Conservation (phyloP, 2,888 invertebrate species). For the Melieria picta region DNA sequence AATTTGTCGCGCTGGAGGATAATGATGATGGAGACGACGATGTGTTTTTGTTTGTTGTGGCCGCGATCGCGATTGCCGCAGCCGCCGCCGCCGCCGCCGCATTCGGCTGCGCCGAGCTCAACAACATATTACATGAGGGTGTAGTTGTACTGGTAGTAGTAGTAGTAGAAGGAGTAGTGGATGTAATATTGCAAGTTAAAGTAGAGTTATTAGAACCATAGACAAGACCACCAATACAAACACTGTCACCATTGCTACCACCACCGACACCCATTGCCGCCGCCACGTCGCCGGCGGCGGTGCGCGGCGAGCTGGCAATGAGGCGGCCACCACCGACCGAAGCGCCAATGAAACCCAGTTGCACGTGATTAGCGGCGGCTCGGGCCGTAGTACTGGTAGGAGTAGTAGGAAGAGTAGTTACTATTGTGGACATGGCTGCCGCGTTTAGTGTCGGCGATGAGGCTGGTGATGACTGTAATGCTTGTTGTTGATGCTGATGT, state of each 20-base stretch:
- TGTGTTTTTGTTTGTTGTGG: conserved; percentile 34
- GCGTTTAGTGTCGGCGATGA: conserved; percentile 42
- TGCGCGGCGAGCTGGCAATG: not conserved
- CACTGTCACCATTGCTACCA: conserved; percentile 38
- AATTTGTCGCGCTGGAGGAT: conserved; percentile 36
- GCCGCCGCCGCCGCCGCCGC: conserved; percentile 38
- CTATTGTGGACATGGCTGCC: conserved; percentile 58
- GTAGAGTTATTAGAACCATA: conserved; percentile 42
- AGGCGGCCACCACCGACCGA: not conserved
- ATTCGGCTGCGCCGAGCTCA: conserved; percentile 34
- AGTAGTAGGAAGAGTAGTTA: conserved; percentile 64
- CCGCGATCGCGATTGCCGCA: conserved; percentile 32
- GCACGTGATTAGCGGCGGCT: conserved; percentile 41
- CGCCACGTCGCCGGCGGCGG: not conserved
- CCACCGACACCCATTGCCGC: conserved; percentile 23
- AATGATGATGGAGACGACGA: conserved; percentile 41
- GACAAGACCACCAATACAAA: conserved; percentile 45
- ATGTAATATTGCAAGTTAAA: conserved; percentile 8
- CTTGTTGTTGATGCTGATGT: conserved; percentile 41
- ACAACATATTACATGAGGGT: conserved; percentile 41
- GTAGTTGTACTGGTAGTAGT: conserved; percentile 40
- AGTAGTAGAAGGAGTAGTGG: conserved; percentile 48
- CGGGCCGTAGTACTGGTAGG: conserved; percentile 51
- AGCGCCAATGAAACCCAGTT: conserved; percentile 46
- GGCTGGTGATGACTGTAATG: conserved; percentile 45